These are phyloP conservation scores for Coilia nasus DNA, from an alignment of 2,797 vertebrate genomes.

Conservation along the genomic window DNA sequence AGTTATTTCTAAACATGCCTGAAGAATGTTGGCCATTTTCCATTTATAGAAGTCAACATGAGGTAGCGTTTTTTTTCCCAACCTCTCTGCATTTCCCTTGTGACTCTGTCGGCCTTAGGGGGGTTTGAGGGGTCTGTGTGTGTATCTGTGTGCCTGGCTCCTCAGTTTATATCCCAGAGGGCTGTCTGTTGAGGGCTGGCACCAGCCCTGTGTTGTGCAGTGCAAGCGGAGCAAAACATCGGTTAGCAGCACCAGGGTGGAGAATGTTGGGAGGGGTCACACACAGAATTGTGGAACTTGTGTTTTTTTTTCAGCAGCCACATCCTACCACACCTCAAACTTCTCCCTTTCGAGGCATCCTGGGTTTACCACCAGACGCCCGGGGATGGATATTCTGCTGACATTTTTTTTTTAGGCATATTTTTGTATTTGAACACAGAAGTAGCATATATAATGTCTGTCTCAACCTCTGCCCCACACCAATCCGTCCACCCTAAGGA, in stretches of 20 bases:
- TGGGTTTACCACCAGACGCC: constrained; percentile 55
- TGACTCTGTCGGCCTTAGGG: not conserved
- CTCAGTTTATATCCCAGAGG: not conserved
- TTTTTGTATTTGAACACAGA: constrained; percentile 69
- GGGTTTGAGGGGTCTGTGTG: too few relatives aligned
- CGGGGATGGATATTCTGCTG: constrained; percentile 62
- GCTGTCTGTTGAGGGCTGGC: constrained; percentile 37
- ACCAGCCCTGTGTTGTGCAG: constrained; percentile 45
- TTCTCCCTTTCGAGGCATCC: constrained; percentile 47
- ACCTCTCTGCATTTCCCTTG: not conserved
- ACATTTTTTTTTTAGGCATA: constrained; percentile 65
- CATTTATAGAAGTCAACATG: constrained; percentile 14
- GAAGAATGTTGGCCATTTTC: not conserved
- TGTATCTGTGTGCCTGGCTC: not conserved
- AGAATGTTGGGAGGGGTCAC: constrained; percentile 52
- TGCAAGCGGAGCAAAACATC: constrained; percentile 54
- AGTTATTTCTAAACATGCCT: constrained; percentile 21
- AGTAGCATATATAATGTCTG: constrained; percentile 65
- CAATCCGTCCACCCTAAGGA: constrained; percentile 60
- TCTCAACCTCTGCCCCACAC: constrained; percentile 36
- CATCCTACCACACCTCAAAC: constrained; percentile 67
- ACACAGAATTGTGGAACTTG: constrained; percentile 55
- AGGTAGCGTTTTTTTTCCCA: not conserved
- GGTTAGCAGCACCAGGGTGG: constrained; percentile 53
- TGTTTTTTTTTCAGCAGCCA: constrained; percentile 61